Percentiles rank a stretch among this genome's conserved stretches.
phyloP scores from a whole-genome alignment of 2,888 invertebrate genomes.

The Schrankia costaestrigalis region DNA sequence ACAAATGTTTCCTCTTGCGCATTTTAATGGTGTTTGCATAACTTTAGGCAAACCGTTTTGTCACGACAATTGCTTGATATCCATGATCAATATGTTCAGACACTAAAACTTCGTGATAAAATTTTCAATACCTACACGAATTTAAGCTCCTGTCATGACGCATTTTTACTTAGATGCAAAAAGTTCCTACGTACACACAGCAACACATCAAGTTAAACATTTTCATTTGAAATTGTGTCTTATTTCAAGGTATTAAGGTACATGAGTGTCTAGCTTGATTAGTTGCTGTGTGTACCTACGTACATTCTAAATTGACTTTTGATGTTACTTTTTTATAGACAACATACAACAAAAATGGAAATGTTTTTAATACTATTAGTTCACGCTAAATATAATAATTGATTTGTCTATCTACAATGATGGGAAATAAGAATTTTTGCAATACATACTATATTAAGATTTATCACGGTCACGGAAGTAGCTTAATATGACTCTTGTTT shows the following conservation, averaged over 20 bases:
- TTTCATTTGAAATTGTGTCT: no score
- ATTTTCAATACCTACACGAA: conserved; percentile 73
- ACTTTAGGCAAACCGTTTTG: conserved; percentile 66
- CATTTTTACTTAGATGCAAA: conserved; percentile 69
- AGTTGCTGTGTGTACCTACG: no score
- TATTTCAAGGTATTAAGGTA: no score
- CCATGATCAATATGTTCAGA: conserved; percentile 43
- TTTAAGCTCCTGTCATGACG: conserved; percentile 48
- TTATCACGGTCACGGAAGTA: conserved; percentile 37
- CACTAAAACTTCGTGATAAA: conserved; percentile 59
- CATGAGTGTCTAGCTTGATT: no score
- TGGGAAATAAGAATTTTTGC: conserved; percentile 14
- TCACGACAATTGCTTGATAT: conserved; percentile 50
- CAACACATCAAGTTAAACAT: no score
- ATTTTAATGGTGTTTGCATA: conserved; percentile 71
- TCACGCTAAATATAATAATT: conserved; percentile 54
- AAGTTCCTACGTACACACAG: conserved; percentile 33
- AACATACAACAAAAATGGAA: conserved; percentile 42
- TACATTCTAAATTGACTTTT: conserved; percentile 47
- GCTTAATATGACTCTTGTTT: conserved; percentile 20
- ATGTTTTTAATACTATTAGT: conserved; percentile 46
- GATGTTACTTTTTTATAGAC: conserved; percentile 47
- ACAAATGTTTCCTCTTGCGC: conserved; percentile 70
- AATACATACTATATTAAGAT: conserved; percentile 21
- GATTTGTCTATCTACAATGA: conserved; percentile 25